A percentile compares a stretch with the other conserved stretches of the same genome.
Conservation (phyloP, 2,797 vertebrate genomes). For the Pipistrellus nathusii region DNA sequence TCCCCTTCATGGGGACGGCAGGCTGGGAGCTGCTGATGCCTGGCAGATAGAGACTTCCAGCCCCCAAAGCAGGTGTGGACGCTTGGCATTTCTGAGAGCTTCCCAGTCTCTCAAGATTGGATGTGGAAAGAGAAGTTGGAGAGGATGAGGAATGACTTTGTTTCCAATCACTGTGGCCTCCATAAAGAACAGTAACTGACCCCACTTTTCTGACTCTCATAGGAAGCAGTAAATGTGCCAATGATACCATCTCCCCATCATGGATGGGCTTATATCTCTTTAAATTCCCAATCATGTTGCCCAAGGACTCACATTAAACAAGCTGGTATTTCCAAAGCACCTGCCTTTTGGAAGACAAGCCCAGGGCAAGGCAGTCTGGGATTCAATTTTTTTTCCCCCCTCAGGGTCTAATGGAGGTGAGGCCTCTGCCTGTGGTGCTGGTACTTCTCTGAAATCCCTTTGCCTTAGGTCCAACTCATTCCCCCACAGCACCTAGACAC, state of each 20-base stretch:
- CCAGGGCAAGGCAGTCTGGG: neutral
- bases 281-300: neutral
- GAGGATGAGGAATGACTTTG: neutral
- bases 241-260: neutral
- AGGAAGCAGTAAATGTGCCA: neutral
- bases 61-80: fast-evolving
- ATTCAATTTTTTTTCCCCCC: neutral
- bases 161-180: neutral
- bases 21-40: fast-evolving
- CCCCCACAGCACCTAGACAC: fast-evolving
- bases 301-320: neutral
- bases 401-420: neutral
- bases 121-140: neutral
- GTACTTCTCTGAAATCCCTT: neutral
- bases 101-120: neutral
- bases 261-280: neutral
- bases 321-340: neutral
- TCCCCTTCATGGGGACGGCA: neutral
- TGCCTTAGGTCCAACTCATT: neutral
- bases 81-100: neutral
- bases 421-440: neutral
- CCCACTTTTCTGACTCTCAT: neutral
- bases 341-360: neutral
- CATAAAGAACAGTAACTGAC: neutral
- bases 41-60: neutral